Conservation (phyloP, 2,113 vertebrate species). For the Pachyramphus minor region DNA sequence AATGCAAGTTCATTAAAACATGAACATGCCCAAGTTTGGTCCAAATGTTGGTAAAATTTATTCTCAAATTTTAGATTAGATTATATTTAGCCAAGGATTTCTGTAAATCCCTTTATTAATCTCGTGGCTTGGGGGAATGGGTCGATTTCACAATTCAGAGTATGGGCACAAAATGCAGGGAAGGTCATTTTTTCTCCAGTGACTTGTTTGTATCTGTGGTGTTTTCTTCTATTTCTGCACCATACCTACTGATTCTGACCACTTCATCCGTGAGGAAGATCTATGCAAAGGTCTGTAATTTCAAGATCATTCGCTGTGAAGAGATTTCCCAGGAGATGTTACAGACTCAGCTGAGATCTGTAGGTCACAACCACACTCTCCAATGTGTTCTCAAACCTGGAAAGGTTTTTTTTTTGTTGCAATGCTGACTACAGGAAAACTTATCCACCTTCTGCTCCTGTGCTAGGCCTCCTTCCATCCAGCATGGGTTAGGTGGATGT, state of each 20-base stretch:
- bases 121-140: background rate
- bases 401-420: background rate
- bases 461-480: background rate
- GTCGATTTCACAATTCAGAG: background rate
- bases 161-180: accelerated
- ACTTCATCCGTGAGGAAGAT: accelerated
- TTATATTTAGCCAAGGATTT: background rate
- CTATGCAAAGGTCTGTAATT: background rate
- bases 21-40: background rate
- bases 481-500: accelerated
- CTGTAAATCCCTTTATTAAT: background rate
- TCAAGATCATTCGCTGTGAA: background rate
- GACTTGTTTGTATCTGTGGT: background rate
- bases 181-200: background rate
- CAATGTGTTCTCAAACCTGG: background rate
- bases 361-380: background rate
- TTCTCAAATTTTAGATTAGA: background rate
- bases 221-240: background rate
- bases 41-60: background rate
- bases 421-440: background rate
- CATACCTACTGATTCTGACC: background rate
- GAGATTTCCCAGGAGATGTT: background rate
- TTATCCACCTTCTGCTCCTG: background rate
- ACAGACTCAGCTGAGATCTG: background rate
- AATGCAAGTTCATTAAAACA: background rate